A percentile compares a stretch with the other conserved stretches of the same genome.
Evolutionary conservation across 2,113 vertebrate species (phyloP).

Genomic region (Anhinga anhinga): DNA sequence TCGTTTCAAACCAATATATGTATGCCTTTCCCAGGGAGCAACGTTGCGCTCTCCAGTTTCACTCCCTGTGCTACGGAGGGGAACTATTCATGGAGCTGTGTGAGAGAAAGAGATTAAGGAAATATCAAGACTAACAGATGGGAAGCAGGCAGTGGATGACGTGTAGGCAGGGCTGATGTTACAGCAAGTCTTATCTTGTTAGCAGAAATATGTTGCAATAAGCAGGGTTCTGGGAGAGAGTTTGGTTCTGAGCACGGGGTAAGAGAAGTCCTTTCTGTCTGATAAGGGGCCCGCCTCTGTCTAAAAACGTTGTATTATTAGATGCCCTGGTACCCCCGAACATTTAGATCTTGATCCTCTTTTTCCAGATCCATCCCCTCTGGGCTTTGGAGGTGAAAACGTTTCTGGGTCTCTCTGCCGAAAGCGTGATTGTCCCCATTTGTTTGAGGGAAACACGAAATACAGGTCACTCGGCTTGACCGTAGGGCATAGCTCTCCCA

Average conservation of each 20-base stretch:
- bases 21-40: slow-evolving; percentile 17
- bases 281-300: not conserved
- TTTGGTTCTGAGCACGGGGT: not conserved
- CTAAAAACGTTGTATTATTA: not conserved
- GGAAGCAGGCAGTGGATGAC: slow-evolving; percentile 50
- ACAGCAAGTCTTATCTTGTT: slow-evolving; percentile 52
- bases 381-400: not conserved
- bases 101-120: slow-evolving; percentile 44
- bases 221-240: not conserved
- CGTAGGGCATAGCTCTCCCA: not conserved
- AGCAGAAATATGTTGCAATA: slow-evolving; percentile 44
- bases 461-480: not conserved
- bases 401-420: not conserved
- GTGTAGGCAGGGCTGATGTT: slow-evolving; percentile 60
- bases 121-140: slow-evolving; percentile 57
- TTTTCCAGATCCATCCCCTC: not conserved
- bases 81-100: slow-evolving; percentile 27
- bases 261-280: not conserved
- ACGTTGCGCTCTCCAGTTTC: not conserved
- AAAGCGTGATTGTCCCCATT: accelerated
- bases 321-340: not conserved
- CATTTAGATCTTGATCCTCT: not conserved
- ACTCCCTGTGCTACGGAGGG: not conserved
- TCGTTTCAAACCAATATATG: not conserved
- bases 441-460: not conserved